These are phyloP conservation scores for Dissostichus mawsoni DNA, from an alignment of 2,113 vertebrate species.

Conservation along the genomic window DNA sequence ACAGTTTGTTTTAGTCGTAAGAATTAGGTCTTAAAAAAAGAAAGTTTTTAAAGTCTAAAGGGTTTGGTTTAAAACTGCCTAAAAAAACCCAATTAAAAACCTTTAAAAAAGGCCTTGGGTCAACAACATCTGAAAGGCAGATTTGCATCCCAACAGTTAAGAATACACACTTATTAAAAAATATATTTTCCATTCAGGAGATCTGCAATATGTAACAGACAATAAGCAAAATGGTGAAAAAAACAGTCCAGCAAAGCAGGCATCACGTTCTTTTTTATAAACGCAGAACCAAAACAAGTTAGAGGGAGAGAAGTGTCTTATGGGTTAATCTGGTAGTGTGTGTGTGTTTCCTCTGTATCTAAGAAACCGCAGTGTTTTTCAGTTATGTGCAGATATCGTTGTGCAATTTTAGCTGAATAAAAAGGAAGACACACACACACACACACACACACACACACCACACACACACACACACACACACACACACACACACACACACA, in stretches of 20 bases:
- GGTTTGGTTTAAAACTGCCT: too few species aligned
- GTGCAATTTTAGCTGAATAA: slow-evolving; percentile 58
- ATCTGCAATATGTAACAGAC: too few species aligned
- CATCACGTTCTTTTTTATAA: slow-evolving; percentile 26
- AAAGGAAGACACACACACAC: slow-evolving; percentile 53
- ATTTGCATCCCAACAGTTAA: background rate
- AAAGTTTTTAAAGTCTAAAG: too few species aligned
- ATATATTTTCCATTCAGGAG: background rate
- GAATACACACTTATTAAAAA: background rate
- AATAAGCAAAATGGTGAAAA: background rate
- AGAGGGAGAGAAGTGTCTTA: background rate
- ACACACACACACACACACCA: too few species aligned
- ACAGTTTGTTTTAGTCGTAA: background rate
- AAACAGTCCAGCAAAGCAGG: background rate
- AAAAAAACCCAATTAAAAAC: too few species aligned
- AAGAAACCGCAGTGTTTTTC: slow-evolving; percentile 57
- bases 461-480: background rate
- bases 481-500: too few species aligned
- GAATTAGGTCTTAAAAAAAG: background rate
- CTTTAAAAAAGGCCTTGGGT: background rate
- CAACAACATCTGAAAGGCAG: background rate
- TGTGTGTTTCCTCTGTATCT: slow-evolving; percentile 32
- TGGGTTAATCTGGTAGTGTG: background rate
- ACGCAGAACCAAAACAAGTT: slow-evolving; percentile 2
- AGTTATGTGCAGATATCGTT: slow-evolving; percentile 57